These are phyloP conservation scores for Leucopsar rothschildi DNA, from an alignment of 2,113 vertebrate species.

Conservation along the genomic window DNA sequence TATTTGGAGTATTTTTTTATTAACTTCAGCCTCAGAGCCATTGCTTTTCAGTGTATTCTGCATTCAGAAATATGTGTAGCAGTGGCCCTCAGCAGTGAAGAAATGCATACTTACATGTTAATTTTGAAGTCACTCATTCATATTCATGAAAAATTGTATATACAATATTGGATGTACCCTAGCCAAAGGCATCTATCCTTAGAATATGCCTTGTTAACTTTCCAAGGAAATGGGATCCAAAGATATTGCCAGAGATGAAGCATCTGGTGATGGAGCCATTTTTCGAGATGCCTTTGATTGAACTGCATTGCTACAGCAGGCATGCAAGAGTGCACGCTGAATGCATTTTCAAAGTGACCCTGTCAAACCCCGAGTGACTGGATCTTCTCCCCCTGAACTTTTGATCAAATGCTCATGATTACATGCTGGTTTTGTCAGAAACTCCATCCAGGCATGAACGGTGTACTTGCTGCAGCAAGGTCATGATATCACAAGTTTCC, in stretches of 20 bases:
- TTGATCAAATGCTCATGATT: slow-evolving; percentile 64
- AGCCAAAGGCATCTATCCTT: slow-evolving; percentile 33
- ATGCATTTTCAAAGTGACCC: slow-evolving; percentile 61
- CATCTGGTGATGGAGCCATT: neutral
- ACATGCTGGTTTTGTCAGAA: slow-evolving; percentile 64
- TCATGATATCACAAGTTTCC: slow-evolving; percentile 20
- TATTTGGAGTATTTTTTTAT: neutral
- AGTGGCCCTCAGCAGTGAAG: neutral
- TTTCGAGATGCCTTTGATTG: slow-evolving; percentile 19
- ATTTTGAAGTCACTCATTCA: neutral
- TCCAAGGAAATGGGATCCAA: slow-evolving; percentile 20
- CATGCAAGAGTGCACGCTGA: slow-evolving; percentile 28
- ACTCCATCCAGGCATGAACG: slow-evolving; percentile 59
- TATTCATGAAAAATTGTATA: neutral
- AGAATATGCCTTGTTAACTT: slow-evolving; percentile 43
- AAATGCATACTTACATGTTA: neutral
- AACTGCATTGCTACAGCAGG: neutral
- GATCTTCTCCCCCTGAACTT: slow-evolving; percentile 46
- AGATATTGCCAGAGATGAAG: slow-evolving; percentile 6
- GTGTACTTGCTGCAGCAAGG: slow-evolving; percentile 41
- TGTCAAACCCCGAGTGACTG: slow-evolving; percentile 11
- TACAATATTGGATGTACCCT: neutral
- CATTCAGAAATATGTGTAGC: neutral
- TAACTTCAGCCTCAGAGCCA: neutral
- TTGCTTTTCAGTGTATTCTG: neutral